Conservation (phyloP, 1,140 invertebrate genomes). For the Drosophila rhopaloa region DNA sequence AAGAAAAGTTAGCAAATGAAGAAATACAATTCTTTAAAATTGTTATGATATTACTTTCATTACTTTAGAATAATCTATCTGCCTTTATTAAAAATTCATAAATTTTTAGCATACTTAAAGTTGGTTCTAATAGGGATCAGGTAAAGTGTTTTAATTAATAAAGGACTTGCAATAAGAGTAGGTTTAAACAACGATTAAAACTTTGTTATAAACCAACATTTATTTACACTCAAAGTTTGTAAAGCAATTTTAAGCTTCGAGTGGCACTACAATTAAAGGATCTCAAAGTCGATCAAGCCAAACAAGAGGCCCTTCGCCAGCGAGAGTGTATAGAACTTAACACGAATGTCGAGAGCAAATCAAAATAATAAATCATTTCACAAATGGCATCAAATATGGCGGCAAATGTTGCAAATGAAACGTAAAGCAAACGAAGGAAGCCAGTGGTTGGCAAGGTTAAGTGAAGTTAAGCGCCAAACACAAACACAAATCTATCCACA, state of each 20-base stretch:
- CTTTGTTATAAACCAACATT: background rate
- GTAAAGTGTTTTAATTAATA: background rate
- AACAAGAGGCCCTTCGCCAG: constrained; percentile 19
- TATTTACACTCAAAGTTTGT: background rate
- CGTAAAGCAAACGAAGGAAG: constrained; percentile 73
- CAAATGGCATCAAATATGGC: constrained; percentile 83
- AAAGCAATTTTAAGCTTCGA: constrained; percentile 3
- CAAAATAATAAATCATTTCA: constrained; percentile 83
- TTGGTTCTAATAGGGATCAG: too few species aligned
- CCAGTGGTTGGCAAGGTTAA: constrained; percentile 77
- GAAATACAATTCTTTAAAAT: too few species aligned
- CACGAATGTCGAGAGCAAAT: constrained; percentile 77
- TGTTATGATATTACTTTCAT: too few species aligned
- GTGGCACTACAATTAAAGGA: constrained; percentile 22
- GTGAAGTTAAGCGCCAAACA: constrained; percentile 76
- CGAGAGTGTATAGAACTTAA: constrained; percentile 39
- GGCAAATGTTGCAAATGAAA: constrained; percentile 84
- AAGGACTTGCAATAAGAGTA: background rate
- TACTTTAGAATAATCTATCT: too few species aligned
- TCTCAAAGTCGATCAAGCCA: constrained; percentile 16
- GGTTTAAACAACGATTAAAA: background rate
- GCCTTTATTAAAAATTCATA: too few species aligned
- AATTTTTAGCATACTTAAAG: too few species aligned
- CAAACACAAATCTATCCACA: constrained; percentile 41
- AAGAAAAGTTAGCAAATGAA: too few species aligned